Percentiles rank a stretch among this genome's conserved stretches.
These are phyloP conservation scores for Hyalella azteca DNA, from an alignment of 2,888 invertebrate species.

Conservation along the genomic window DNA sequence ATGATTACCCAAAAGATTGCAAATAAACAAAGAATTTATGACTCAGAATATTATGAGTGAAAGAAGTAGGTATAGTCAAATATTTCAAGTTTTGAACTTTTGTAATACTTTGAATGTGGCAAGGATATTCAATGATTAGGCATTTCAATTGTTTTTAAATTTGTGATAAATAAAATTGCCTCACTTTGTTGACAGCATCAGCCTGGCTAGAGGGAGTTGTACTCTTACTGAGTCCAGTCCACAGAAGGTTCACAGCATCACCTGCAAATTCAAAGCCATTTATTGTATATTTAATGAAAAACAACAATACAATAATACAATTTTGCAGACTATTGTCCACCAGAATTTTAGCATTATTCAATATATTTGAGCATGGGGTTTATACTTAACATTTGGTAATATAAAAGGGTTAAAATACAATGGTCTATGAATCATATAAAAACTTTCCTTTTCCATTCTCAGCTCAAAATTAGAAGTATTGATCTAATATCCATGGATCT, in stretches of 20 bases:
- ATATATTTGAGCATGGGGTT: not conserved
- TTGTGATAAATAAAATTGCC: not conserved
- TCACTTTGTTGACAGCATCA: conserved; percentile 9
- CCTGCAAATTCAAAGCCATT: not conserved
- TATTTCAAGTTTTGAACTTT: not conserved
- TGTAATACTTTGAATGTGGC: too few species aligned
- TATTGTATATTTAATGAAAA: not conserved
- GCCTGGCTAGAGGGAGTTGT: not conserved
- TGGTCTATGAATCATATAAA: not conserved
- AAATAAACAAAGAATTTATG: not conserved
- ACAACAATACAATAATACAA: not conserved
- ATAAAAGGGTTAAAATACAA: not conserved
- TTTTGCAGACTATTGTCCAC: not conserved
- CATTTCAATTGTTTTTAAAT: not conserved
- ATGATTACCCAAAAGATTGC: not conserved
- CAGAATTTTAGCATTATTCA: not conserved
- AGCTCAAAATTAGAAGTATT: too few species aligned
- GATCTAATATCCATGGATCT: too few species aligned
- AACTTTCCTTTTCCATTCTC: not conserved
- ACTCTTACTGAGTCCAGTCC: not conserved
- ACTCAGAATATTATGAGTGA: not conserved
- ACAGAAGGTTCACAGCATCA: not conserved
- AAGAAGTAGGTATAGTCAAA: not conserved
- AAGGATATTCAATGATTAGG: not conserved
- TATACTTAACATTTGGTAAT: not conserved